phyloP scores from a whole-genome alignment of 2,888 invertebrate species.

The Phymatocera aterrima region DNA sequence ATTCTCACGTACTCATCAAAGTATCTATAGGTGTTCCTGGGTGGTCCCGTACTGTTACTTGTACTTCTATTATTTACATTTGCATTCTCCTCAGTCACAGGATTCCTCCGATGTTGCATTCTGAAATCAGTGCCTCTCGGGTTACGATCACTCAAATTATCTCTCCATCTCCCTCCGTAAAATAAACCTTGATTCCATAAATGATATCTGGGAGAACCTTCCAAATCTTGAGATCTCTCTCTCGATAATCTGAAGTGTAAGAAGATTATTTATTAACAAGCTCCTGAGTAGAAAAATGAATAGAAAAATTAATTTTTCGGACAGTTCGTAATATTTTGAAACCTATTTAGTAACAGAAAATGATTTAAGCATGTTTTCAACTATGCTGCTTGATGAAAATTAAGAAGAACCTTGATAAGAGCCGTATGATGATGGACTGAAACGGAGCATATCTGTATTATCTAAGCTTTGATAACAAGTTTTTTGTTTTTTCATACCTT shows the following conservation, averaged over 20 bases:
- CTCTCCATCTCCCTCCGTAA: conserved; percentile 46
- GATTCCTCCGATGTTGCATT: conserved; percentile 31
- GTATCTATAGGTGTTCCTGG: conserved; percentile 36
- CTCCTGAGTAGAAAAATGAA: background rate
- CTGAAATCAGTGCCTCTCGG: conserved; percentile 23
- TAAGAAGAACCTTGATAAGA: too few species aligned
- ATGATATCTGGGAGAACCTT: conserved; percentile 44
- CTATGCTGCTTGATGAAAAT: background rate
- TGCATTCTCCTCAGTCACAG: conserved; percentile 12
- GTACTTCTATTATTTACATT: background rate
- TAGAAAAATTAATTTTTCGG: too few species aligned
- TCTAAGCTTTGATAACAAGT: background rate
- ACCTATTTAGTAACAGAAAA: too few species aligned
- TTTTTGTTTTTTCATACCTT: background rate
- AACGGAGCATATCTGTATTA: background rate
- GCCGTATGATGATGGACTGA: background rate
- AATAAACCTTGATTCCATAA: conserved; percentile 49
- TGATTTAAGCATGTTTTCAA: too few species aligned
- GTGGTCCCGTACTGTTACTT: background rate
- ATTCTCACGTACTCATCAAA: conserved; percentile 34
- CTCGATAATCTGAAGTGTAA: conserved; percentile 46
- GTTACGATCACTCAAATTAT: conserved; percentile 27
- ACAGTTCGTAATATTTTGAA: too few species aligned
- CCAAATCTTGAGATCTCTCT: conserved; percentile 45
- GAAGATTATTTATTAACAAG: background rate